A percentile compares a stretch with the other conserved stretches of the same genome.
phyloP scores from a whole-genome alignment of 2,113 vertebrate genomes.

The Hippopotamus amphibius region DNA sequence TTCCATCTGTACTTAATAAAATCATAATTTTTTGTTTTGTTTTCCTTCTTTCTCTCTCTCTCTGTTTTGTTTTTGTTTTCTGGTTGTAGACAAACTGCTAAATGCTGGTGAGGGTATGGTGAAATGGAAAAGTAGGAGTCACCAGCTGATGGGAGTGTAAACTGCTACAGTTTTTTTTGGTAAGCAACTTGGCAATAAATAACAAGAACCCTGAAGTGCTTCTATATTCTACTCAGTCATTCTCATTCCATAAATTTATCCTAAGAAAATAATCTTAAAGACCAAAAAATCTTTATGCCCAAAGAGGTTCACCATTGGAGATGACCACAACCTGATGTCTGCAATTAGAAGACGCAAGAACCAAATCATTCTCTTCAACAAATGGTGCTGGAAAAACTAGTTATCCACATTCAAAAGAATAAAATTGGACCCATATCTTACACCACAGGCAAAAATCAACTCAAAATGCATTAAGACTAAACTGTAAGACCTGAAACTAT shows the following conservation, averaged over 20 bases:
- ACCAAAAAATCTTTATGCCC: neutral
- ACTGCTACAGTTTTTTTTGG: neutral
- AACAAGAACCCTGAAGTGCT: neutral
- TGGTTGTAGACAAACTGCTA: neutral
- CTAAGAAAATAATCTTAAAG: constrained; percentile 4
- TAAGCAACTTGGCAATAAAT: neutral
- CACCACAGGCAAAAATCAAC: constrained; percentile 4
- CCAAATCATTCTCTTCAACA: constrained; percentile 33
- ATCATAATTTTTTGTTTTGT: neutral
- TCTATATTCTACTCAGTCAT: neutral
- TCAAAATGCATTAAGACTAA: constrained; percentile 20
- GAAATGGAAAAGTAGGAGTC: neutral
- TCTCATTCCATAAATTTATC: neutral
- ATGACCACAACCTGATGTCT: neutral
- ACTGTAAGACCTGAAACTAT: too few species aligned
- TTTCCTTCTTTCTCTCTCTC: neutral
- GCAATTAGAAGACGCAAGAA: neutral
- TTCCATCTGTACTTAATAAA: constrained; percentile 21
- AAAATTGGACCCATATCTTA: neutral
- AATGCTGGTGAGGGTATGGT: neutral
- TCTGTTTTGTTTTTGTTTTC: neutral
- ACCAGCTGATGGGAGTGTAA: neutral
- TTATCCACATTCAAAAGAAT: neutral
- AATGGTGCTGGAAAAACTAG: neutral
- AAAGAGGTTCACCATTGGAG: neutral